phyloP scores from a whole-genome alignment of 2,113 vertebrate genomes.

The Mormyrus iriodes region DNA sequence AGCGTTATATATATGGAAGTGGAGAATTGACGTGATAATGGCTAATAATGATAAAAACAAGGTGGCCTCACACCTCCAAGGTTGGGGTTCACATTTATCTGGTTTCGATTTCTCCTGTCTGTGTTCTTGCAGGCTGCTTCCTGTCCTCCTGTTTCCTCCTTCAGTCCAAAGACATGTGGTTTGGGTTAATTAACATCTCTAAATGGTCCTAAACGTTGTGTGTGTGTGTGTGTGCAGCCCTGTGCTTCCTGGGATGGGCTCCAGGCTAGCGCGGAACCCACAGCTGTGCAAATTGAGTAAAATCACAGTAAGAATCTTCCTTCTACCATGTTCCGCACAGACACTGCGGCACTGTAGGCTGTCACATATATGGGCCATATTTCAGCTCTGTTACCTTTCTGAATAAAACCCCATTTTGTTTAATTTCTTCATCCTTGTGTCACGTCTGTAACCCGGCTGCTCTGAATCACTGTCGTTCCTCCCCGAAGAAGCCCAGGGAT shows the following conservation, averaged over 20 bases:
- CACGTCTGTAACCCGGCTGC: neutral
- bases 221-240: neutral
- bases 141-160: neutral
- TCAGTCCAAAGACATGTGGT: neutral
- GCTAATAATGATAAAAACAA: neutral
- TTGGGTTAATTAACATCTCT: neutral
- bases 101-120: neutral
- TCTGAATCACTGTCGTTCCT: neutral
- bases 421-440: neutral
- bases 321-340: neutral
- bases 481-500: neutral
- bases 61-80: neutral
- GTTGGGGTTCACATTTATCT: neutral
- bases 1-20: neutral
- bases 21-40: neutral
- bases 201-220: neutral
- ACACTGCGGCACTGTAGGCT: neutral
- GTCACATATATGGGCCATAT: neutral
- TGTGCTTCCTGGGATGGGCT: neutral
- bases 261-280: neutral
- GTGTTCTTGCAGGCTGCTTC: neutral
- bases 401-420: neutral
- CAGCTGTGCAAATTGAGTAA: neutral
- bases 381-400: neutral
- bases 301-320: neutral